Conservation (phyloP, 53 echinoderm and acorn worm species). For the Apostichopus leukothele region DNA sequence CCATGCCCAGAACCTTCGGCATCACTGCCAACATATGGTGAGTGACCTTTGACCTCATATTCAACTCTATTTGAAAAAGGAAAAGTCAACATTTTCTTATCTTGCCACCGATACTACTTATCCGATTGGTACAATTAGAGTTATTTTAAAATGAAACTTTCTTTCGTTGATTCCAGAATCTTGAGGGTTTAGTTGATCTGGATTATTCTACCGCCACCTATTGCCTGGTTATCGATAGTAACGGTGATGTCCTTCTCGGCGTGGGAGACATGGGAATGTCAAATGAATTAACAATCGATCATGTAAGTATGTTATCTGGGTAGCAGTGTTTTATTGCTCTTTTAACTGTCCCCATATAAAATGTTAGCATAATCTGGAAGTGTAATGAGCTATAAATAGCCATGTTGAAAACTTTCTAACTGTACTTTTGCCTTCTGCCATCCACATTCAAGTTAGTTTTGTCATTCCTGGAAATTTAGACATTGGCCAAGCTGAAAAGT, state of each 20-base stretch:
- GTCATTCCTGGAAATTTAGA: no score
- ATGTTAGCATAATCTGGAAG: no score
- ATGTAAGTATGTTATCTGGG: slow-evolving; percentile 63
- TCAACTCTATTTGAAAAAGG: no score
- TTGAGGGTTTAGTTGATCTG: slow-evolving; percentile 43
- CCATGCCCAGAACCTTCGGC: slow-evolving; percentile 62
- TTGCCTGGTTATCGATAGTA: slow-evolving; percentile 61
- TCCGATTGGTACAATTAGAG: background rate
- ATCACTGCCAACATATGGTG: slow-evolving; percentile 81
- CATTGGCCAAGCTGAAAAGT: no score
- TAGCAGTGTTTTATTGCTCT: no score
- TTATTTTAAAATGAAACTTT: background rate
- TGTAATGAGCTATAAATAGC: no score
- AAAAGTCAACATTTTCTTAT: no score
- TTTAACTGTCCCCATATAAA: no score
- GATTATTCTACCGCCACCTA: slow-evolving; percentile 69
- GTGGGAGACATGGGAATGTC: slow-evolving; percentile 84
- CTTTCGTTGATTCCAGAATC: background rate
- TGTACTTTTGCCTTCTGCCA: no score
- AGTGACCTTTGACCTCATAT: background rate
- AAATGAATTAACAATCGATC: slow-evolving; percentile 61
- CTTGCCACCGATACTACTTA: background rate
- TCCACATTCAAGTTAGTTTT: no score
- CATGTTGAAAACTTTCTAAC: no score
- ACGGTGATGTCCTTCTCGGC: slow-evolving; percentile 77